These are phyloP conservation scores for Corythornis leucogaster DNA, from an alignment of 2,797 vertebrate species.

Conservation along the genomic window DNA sequence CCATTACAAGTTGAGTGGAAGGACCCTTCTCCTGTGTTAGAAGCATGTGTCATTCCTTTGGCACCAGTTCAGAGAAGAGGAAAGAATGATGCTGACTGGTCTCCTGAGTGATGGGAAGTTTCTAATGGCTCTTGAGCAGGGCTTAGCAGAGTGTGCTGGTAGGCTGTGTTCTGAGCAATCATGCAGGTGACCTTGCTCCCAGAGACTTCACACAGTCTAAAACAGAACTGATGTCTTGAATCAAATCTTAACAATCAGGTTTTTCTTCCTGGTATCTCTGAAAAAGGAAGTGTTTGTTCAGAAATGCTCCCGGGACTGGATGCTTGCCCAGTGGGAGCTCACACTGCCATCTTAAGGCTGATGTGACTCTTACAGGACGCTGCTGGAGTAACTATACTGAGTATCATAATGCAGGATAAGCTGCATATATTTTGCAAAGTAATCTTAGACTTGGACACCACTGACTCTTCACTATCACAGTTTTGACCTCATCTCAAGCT, in stretches of 20 bases:
- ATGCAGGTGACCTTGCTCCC: background rate
- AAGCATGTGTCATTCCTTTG: background rate
- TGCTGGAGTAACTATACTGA: background rate
- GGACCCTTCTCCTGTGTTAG: background rate
- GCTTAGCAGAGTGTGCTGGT: background rate
- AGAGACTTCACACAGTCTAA: background rate
- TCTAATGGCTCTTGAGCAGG: background rate
- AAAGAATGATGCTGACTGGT: background rate
- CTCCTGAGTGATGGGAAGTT: background rate
- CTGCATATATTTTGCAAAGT: background rate
- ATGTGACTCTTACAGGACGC: background rate
- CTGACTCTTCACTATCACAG: background rate
- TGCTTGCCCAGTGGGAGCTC: background rate
- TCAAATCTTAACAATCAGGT: background rate
- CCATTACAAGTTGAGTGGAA: background rate
- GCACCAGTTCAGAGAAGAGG: background rate
- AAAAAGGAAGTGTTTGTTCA: background rate
- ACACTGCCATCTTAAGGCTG: slow-evolving; percentile 33
- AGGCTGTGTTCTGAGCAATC: background rate
- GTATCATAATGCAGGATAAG: background rate
- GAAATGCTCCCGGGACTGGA: background rate
- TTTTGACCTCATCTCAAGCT: background rate
- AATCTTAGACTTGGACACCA: background rate
- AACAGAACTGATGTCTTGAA: background rate
- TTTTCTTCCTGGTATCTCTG: background rate